Conservation (phyloP, 2,888 invertebrate genomes). For the Colletes collaris region DNA sequence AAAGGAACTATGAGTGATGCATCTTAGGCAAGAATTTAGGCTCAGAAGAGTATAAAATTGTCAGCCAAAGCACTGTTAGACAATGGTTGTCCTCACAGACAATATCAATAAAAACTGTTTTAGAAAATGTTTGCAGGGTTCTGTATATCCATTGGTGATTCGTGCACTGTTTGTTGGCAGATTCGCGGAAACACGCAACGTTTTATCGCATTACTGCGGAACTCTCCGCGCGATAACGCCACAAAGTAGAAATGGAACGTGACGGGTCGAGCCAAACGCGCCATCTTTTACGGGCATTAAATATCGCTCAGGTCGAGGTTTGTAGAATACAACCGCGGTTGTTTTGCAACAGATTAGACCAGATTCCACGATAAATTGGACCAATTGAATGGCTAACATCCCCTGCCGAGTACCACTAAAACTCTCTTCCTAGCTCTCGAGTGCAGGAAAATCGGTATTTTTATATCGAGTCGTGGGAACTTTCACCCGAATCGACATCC, state of each 20-base stretch:
- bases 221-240: neutral
- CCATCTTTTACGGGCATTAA: conserved; percentile 39
- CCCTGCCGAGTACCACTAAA: too few relatives aligned
- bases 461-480: neutral
- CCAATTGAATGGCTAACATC: too few relatives aligned
- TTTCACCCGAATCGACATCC: neutral
- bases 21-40: too few relatives aligned
- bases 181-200: conserved; percentile 4
- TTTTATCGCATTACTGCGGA: conserved; percentile 6
- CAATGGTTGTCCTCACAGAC: too few relatives aligned
- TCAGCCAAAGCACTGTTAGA: too few relatives aligned
- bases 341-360: too few relatives aligned
- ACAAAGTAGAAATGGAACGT: conserved; percentile 40
- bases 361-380: too few relatives aligned
- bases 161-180: neutral
- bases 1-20: too few relatives aligned
- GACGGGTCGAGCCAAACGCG: conserved; percentile 24
- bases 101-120: too few relatives aligned
- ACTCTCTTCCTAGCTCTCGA: conserved; percentile 37
- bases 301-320: neutral
- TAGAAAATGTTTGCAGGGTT: too few relatives aligned
- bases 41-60: too few relatives aligned
- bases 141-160: neutral
- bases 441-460: conserved; percentile 32
- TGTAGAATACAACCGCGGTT: too few relatives aligned